Percentiles rank a stretch among this genome's conserved stretches.
phyloP scores from a whole-genome alignment of 2,113 vertebrate genomes.

The Cheirogaleus medius region DNA sequence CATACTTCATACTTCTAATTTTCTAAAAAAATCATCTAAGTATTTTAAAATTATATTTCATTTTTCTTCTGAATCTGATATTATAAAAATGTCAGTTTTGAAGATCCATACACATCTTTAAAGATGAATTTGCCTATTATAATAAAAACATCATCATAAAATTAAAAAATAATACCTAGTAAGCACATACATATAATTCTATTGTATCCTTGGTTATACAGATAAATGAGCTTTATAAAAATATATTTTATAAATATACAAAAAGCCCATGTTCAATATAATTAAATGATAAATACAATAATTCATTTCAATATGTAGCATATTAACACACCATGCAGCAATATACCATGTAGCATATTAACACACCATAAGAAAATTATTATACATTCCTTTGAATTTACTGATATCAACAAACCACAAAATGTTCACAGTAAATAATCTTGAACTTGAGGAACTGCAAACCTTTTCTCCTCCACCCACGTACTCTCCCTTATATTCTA shows the following conservation, averaged over 20 bases:
- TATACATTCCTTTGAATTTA: no score
- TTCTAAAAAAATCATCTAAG: background rate
- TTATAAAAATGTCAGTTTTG: background rate
- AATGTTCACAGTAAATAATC: background rate
- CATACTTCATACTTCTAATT: background rate
- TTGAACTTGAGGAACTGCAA: background rate
- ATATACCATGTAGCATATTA: no score
- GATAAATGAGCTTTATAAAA: conserved; percentile 16
- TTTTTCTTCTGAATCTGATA: background rate
- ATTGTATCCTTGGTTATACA: background rate
- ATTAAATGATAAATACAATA: background rate
- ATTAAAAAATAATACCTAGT: background rate
- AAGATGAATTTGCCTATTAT: background rate
- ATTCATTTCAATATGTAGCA: background rate
- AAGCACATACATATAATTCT: background rate
- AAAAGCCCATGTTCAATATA: background rate
- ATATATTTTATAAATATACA: background rate
- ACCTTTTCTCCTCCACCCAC: background rate
- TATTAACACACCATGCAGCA: no score
- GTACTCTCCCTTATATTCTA: background rate
- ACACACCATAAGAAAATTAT: no score
- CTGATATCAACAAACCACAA: background rate
- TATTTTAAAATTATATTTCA: background rate
- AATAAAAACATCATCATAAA: background rate
- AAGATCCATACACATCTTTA: background rate